Evolutionary conservation across 1,140 invertebrate genomes (phyloP), one percentile per base, ranked within the genome.

Genomic region (Limonius californicus): DNA sequence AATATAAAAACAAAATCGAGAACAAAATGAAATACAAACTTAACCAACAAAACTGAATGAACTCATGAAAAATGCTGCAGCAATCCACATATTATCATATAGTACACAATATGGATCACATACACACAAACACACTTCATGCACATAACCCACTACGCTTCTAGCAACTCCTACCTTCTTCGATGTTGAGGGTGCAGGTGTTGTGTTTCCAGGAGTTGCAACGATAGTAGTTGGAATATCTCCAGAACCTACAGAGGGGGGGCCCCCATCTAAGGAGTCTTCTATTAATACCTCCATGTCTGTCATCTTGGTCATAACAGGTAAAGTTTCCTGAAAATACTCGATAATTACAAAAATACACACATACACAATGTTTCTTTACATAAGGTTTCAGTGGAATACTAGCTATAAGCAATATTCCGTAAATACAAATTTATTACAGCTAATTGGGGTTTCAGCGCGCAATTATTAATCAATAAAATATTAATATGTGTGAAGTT

Each of bases 181-280:
- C n/a, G 71, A 64, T 27, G 75, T 68, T 54, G 71, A 66, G 23
- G 74, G 74, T 21, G 76, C 74, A 4, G 71, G 64, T 12, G 67
- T 65, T 54, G 53, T 66, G 27, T 61, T 71, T 23, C 60, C 47
- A 7, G 65, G 61, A 11, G 62, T 59, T 3, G 58, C 54, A 45
- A 65, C 42, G 18, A 71, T 64, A 64, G 77, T 75, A 30, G 77
- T 77, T 7, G 79, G 76, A 30, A 84, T 78, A 57, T 89, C 88
- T 62, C 82, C 80, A 20, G 89, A 89, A 67, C 85, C 87, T 16
- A 89, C 83, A 35, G 88, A 89, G 23, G 86, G 88, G 67, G 87
- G 88, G 66, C 84, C 86, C 55, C 86, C 87, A 74, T 89, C 87
- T 74, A 87, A 75, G 0, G 87, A 89, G 71, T 89, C 86, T 68